These are phyloP conservation scores for Plebejus anna DNA, from an alignment of 2,888 invertebrate species.

Conservation along the genomic window DNA sequence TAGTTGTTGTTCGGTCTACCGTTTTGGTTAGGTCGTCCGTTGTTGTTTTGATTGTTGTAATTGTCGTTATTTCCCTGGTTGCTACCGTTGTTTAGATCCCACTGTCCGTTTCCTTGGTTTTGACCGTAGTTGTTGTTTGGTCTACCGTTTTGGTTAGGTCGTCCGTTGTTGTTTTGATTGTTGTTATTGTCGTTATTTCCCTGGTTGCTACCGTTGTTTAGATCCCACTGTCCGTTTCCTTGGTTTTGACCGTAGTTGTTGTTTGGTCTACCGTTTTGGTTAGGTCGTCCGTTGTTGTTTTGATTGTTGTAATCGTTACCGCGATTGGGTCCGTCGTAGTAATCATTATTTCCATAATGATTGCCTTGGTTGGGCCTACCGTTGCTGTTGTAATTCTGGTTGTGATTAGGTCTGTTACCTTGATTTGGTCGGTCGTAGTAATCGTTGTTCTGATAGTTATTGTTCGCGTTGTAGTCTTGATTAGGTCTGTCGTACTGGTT, in stretches of 20 bases:
- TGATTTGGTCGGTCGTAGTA: constrained; percentile 31
- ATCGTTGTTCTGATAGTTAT: constrained; percentile 27
- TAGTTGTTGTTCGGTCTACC: neutral
- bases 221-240: constrained; percentile 14
- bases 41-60: constrained; percentile 31
- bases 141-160: constrained; percentile 13
- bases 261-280: constrained; percentile 11
- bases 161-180: constrained; percentile 31
- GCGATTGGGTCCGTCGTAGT: constrained; percentile 33
- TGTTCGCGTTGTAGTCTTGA: constrained; percentile 28
- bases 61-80: constrained; percentile 9
- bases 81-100: constrained; percentile 7
- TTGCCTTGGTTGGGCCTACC: constrained; percentile 27
- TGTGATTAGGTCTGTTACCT: constrained; percentile 36
- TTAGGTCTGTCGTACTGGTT: constrained; percentile 30
- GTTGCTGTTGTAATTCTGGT: constrained; percentile 29
- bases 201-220: constrained; percentile 7
- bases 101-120: constrained; percentile 25
- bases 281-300: neutral
- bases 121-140: constrained; percentile 34
- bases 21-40: neutral
- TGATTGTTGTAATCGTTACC: constrained; percentile 28
- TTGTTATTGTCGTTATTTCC: constrained; percentile 19
- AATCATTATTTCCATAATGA: constrained; percentile 14
- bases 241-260: neutral